phyloP scores from a whole-genome alignment of 1,140 invertebrate species.

The Hormaphis cornu region DNA sequence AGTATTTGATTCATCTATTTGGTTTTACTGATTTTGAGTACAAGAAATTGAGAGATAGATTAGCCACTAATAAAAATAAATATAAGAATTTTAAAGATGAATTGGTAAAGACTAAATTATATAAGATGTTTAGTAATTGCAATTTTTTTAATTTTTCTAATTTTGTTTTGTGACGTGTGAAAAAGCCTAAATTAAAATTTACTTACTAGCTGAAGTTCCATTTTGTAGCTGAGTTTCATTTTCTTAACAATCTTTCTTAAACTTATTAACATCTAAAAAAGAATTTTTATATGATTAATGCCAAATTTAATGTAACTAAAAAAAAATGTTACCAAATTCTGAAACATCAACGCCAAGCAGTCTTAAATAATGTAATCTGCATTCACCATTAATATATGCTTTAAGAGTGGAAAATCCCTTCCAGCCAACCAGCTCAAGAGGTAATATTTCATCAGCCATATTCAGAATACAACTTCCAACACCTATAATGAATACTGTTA shows the following conservation, averaged over 20 bases:
- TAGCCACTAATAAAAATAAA: too few relatives aligned
- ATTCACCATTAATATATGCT: constrained; percentile 71
- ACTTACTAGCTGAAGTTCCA: neutral
- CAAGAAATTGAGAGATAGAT: too few relatives aligned
- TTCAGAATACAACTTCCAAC: constrained; percentile 67
- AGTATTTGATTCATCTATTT: too few relatives aligned
- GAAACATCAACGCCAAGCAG: constrained; percentile 72
- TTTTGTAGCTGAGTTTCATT: constrained; percentile 8
- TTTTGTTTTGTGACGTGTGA: too few relatives aligned
- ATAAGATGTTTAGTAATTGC: too few relatives aligned
- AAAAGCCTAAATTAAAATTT: too few relatives aligned
- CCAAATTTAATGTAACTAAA: constrained; percentile 1
- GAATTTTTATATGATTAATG: neutral
- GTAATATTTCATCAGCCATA: constrained; percentile 44
- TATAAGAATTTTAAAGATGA: too few relatives aligned
- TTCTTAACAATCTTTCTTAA: constrained; percentile 41
- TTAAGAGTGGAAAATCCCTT: constrained; percentile 74
- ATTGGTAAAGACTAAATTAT: too few relatives aligned
- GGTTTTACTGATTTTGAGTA: too few relatives aligned
- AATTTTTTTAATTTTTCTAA: too few relatives aligned
- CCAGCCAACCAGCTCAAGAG: constrained; percentile 76
- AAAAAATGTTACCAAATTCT: constrained; percentile 56
- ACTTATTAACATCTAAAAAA: constrained; percentile 45
- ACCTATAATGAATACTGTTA: constrained; percentile 42
- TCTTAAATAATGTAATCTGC: constrained; percentile 74